A percentile compares a stretch with the other conserved stretches of the same genome.
Conservation (phyloP, 2,113 vertebrate species). For the Australoheros scitulus region DNA sequence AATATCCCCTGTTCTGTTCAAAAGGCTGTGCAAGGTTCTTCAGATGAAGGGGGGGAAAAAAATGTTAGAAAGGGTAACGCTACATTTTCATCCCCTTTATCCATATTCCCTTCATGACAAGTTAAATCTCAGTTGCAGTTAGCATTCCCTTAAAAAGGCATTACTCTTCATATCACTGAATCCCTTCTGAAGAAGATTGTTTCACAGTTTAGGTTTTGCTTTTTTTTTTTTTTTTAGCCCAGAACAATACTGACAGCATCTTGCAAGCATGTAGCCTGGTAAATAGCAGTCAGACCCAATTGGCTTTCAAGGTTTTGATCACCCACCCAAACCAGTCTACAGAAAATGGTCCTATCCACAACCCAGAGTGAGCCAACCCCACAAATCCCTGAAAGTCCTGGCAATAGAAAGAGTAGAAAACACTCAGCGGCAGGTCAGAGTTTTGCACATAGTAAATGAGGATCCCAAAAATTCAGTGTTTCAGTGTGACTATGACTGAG, state of each 20-base stretch:
- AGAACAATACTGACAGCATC: slow-evolving; percentile 40
- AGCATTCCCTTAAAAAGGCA: slow-evolving; percentile 26
- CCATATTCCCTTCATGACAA: slow-evolving; percentile 24
- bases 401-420: slow-evolving; percentile 43
- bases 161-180: slow-evolving; percentile 19
- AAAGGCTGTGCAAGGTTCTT: slow-evolving; percentile 10
- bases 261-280: slow-evolving; percentile 36
- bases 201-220: slow-evolving; percentile 36
- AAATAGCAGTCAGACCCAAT: slow-evolving; percentile 44
- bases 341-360: background rate
- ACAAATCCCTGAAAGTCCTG: slow-evolving; percentile 10
- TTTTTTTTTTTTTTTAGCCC: background rate
- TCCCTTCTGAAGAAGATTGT: background rate
- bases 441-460: slow-evolving; percentile 14
- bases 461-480: slow-evolving; percentile 46
- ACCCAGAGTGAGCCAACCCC: slow-evolving; percentile 6
- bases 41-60: background rate
- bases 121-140: slow-evolving; percentile 41
- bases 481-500: slow-evolving; percentile 31
- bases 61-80: background rate
- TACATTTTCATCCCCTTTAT: background rate
- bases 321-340: slow-evolving; percentile 13
- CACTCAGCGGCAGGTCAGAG: slow-evolving; percentile 5
- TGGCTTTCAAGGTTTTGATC: slow-evolving; percentile 19
- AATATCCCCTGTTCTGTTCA: slow-evolving; percentile 10